Base-by-base conservation (phyloP, 2,888 invertebrate genomes). In the Eledona agricola region DNA sequence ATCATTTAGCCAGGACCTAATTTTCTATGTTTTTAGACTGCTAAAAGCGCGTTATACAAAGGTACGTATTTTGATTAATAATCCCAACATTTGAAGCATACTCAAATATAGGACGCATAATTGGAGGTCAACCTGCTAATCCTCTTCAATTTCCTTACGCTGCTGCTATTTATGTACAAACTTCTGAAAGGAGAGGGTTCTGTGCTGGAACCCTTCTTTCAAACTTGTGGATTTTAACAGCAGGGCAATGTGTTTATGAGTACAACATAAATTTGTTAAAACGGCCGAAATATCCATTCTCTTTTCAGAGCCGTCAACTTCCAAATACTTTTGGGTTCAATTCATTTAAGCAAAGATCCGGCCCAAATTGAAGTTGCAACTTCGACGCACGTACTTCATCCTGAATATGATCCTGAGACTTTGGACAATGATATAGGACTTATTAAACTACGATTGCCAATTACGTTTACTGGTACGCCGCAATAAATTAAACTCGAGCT, bases 141-240 rank as follows among this genome's bases (percentile, higher is more conserved):
- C n/a, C n/a, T n/a, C n/a, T n/a, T n/a, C n/a, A n/a, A n/a, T n/a
- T n/a, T n/a, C n/a, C n/a, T n/a, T n/a, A n/a, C n/a, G n/a, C n/a
- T n/a, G n/a, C n/a, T n/a, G n/a, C n/a, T n/a, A n/a, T n/a, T n/a
- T n/a, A n/a, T n/a, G n/a, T n/a, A n/a, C n/a, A n/a, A n/a, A n/a
- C n/a, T n/a, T n/a, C n/a, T n/a, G n/a, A n/a, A n/a, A n/a, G n/a
- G n/a, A n/a, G n/a, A n/a, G n/a, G n/a, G n/a, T n/a, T n/a, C n/a
- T n/a, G n/a, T n/a, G n/a, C n/a, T n/a, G n/a, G n/a, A n/a, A n/a
- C n/a, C n/a, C n/a, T n/a, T n/a, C n/a, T n/a, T n/a, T n/a, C n/a
- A n/a, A n/a, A n/a, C n/a, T n/a, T n/a, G n/a, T n/a, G n/a, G 29
- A 29, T 42, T 31, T 13, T 42, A n/a, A 42, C 42, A 6, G 19